A percentile compares a stretch with the other conserved stretches of the same genome.
Conservation (phyloP, 2,113 vertebrate genomes). For the Platysteira castanea region DNA sequence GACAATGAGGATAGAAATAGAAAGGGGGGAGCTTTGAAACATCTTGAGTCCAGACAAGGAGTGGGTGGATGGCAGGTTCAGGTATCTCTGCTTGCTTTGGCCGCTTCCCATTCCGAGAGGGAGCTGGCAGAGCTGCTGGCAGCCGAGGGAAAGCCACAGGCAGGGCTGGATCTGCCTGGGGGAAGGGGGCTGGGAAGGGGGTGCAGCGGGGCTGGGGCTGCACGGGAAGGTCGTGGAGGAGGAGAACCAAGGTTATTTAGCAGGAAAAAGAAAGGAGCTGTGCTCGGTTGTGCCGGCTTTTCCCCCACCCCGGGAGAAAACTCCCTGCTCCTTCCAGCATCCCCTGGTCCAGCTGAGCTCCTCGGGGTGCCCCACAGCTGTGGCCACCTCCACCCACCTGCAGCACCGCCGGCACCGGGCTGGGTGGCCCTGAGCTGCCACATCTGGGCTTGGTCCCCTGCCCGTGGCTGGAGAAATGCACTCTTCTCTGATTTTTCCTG, state of each 20-base stretch:
- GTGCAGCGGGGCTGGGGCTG: background rate
- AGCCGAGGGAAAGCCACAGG: background rate
- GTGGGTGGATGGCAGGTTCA: conserved; percentile 12
- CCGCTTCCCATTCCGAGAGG: background rate
- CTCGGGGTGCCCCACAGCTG: background rate
- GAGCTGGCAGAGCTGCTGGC: background rate
- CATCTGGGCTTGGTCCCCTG: background rate
- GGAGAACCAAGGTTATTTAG: background rate
- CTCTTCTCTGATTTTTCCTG: background rate
- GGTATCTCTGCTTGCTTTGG: conserved; percentile 40
- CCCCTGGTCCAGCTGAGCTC: background rate
- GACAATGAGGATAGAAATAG: conserved; percentile 78
- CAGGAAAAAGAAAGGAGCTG: background rate
- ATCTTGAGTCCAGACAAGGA: conserved; percentile 59
- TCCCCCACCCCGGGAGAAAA: background rate
- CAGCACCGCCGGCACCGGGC: accelerated
- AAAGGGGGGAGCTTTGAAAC: conserved; percentile 58
- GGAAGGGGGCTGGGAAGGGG: background rate
- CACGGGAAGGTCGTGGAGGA: background rate
- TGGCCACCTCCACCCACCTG: background rate
- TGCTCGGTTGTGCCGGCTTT: background rate
- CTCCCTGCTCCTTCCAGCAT: background rate
- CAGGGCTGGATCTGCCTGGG: background rate
- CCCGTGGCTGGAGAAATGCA: accelerated
- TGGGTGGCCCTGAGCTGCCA: background rate